Conservation (phyloP, 2,797 vertebrate species). For the Melanotaenia maccullochi region DNA sequence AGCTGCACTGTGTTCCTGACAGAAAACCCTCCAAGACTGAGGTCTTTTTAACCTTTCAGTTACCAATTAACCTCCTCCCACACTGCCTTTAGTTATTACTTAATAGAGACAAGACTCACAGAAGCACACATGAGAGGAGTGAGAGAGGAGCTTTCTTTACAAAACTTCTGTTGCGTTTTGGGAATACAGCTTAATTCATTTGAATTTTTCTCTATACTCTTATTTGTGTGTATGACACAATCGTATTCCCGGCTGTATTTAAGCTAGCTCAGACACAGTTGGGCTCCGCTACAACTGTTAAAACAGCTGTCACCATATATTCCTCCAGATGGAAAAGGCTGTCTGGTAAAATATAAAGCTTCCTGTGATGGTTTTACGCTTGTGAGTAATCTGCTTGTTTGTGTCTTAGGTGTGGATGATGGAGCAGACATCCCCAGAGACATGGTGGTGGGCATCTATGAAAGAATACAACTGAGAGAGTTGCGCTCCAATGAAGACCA, state of each 20-base stretch:
- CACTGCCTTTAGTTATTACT: constrained; percentile 32
- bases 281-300: not conserved
- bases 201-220: not conserved
- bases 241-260: not conserved
- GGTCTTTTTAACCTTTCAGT: constrained; percentile 45
- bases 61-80: constrained; percentile 53
- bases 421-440: constrained; percentile 97
- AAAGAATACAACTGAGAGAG: constrained; percentile 96
- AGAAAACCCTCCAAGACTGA: constrained; percentile 22
- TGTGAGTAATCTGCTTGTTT: constrained; percentile 14
- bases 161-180: not conserved
- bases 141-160: not conserved
- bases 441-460: constrained; percentile 97
- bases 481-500: constrained; percentile 98
- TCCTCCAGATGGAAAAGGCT: constrained; percentile 1
- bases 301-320: constrained; percentile 11
- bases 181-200: not conserved
- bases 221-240: not conserved
- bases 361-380: not conserved
- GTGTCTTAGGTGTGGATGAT: constrained; percentile 91
- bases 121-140: not conserved
- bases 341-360: constrained; percentile 6
- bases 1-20: constrained; percentile 33
- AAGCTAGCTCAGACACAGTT: not conserved
- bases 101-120: constrained; percentile 43